Base-by-base conservation (phyloP, 1,140 invertebrate species). In the Danaus melanippus region DNA sequence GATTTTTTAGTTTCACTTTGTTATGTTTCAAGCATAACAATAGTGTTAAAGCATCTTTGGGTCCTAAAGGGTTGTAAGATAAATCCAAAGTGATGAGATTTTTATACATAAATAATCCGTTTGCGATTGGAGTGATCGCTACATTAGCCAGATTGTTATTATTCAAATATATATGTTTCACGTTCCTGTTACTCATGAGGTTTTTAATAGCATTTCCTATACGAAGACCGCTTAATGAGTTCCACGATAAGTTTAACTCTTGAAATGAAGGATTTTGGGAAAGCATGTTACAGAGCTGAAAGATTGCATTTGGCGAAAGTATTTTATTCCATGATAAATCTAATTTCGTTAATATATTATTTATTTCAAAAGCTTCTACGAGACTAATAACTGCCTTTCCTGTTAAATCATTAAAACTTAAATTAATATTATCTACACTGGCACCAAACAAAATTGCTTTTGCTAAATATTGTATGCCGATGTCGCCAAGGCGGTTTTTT, bases 291-390 rank as follows among this genome's bases (percentile, higher is more conserved):
- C 71, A 65, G 46, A 79, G 55, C 43, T 66, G 64, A 12, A 53
- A 58, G 12, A 64, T 52, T 10, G 69, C 53, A 3, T 66, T 64
- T 10, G 66, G 58, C 15, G 74, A 69, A 12, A 71, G 68, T 53
- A 88, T 76, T 44, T 68, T 73, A 54, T 87, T 88, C 79, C 82
- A 84, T 5, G 86, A 86, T 50, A 88, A 66, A 76, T 88, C 71
- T 2, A 88, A 50, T 42, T 74, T 69, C 46, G 72, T 80, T 8
- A 88, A 45, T 50, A 63, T 71, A 53, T 80, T 79, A 46, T 76
- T 71, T 47, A 69, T 72, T 59, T 79, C 67, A 10, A 88, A 68
- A 21, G 75, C 74, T 12, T 67, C 69, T 47, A 65, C 67, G 7
- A 88, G 53, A 11, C 65, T 58, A 11, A 70, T 46, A 9, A 69